Evolutionary conservation across 2,888 invertebrate genomes (phyloP).

Genomic region (Heteropelma amictum): DNA sequence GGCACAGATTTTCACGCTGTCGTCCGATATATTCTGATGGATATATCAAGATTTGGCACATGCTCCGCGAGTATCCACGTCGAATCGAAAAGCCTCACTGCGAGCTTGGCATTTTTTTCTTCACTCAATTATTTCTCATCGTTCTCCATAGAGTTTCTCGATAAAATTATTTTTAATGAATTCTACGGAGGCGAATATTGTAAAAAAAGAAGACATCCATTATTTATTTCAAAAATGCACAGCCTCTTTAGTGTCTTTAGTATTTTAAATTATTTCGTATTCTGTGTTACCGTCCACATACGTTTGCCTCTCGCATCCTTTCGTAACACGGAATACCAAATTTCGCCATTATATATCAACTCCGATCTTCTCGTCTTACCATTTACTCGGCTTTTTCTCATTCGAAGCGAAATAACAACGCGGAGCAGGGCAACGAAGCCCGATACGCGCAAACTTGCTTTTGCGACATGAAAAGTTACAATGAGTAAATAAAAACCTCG

Average conservation of each 20-base stretch:
- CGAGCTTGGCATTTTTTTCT: not conserved
- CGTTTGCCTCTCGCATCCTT: not conserved
- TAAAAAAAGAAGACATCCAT: not conserved
- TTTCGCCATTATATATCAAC: slow-evolving; percentile 1
- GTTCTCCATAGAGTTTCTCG: not conserved
- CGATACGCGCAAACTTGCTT: not conserved
- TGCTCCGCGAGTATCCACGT: slow-evolving; percentile 21
- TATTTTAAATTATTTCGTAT: not conserved
- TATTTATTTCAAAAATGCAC: not conserved
- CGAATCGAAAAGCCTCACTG: slow-evolving; percentile 13
- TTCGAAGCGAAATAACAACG: not conserved
- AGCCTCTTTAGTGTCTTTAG: not conserved
- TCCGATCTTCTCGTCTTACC: not conserved
- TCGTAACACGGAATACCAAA: not conserved
- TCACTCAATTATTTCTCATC: slow-evolving; percentile 2
- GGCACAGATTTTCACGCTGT: slow-evolving; percentile 34
- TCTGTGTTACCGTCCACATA: not conserved
- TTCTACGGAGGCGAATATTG: slow-evolving; percentile 24
- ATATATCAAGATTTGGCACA: slow-evolving; percentile 35
- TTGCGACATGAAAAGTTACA: not conserved
- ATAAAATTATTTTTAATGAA: slow-evolving; percentile 15
- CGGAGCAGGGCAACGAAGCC: not conserved
- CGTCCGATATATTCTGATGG: slow-evolving; percentile 53
- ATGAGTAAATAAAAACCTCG: not conserved
- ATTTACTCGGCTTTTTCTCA: slow-evolving; percentile 13